Base-by-base conservation (phyloP, 2,113 vertebrate species). In the Meleagris gallopavo region DNA sequence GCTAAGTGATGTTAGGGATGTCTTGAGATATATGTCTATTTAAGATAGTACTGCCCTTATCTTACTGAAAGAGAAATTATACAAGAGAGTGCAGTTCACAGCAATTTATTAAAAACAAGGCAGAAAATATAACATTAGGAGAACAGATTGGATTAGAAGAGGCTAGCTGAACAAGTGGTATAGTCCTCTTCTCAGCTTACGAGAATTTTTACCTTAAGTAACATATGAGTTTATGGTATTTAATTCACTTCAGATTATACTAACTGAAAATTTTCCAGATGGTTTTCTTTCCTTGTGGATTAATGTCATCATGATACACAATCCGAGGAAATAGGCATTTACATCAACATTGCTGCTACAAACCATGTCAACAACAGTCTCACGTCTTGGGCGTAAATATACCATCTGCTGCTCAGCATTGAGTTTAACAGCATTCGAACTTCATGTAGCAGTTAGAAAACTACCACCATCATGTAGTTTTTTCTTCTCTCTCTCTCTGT, bases 351-450 rank as follows among this genome's bases (percentile, higher is more conserved):
- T 95, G 67, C 43, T 90, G 67, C 96, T 95, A 80, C 60, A 86
- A 72, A 86, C 72, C 69, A 58, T 66, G 67, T 96, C 93, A 96
- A 93, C 69, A 93, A 83, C 10, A 57, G 75, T 71, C 22, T 86
- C 36, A 30, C 52, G 72, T 82, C 65, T 92, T 93, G 76, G 74
- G 38, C 2, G 9, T 89, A 96, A 93, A 95, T 80, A 80, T 95
- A 91, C 91, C 94, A 97, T 96, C 94, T 97, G 92, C 91, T 95
- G 76, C 95, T 90, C 89, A 88, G 72, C 91, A 41, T 81, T 54
- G 86, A 89, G 48, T 94, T 96, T 86, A 92, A 91, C 93, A 95
- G 72, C 50, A 70, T 40, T 92, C 41, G 65, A 89, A 83, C 72
- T 94, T 87, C 77, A 65, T 73, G 73, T 58, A 58, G 64, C 40